These are phyloP conservation scores for Chrysopa pallens DNA, from an alignment of 1,140 invertebrate genomes.

Conservation along the genomic window DNA sequence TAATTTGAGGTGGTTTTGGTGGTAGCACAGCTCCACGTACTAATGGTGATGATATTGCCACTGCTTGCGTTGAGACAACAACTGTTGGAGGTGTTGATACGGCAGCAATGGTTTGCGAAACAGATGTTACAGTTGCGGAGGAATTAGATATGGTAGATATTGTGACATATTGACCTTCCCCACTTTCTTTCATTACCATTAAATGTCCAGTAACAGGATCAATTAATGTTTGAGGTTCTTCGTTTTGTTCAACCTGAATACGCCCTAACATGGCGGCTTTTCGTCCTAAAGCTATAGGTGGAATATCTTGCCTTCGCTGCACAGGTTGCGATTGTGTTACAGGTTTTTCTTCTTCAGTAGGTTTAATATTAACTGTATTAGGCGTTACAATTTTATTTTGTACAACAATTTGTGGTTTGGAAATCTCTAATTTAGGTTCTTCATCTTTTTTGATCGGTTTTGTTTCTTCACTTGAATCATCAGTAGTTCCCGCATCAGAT, in stretches of 20 bases:
- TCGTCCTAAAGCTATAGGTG: slow-evolving; percentile 11
- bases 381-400: background rate
- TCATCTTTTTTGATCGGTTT: slow-evolving; percentile 21
- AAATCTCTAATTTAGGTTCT: slow-evolving; percentile 19
- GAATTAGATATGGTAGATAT: slow-evolving; percentile 24
- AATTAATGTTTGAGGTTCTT: slow-evolving; percentile 41
- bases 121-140: slow-evolving; percentile 6
- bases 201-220: slow-evolving; percentile 61
- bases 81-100: slow-evolving; percentile 7
- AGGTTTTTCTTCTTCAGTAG: slow-evolving; percentile 8
- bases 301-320: slow-evolving; percentile 7
- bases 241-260: slow-evolving; percentile 16
- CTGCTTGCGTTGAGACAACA: slow-evolving; percentile 8
- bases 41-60: slow-evolving; percentile 4
- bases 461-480: slow-evolving; percentile 34
- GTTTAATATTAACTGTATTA: slow-evolving; percentile 5
- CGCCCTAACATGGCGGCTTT: slow-evolving; percentile 18
- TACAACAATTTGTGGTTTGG: slow-evolving; percentile 10
- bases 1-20: slow-evolving; percentile 10
- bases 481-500: slow-evolving; percentile 32
- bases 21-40: background rate
- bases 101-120: slow-evolving; percentile 9
- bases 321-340: slow-evolving; percentile 8
- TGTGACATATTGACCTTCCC: slow-evolving; percentile 52
- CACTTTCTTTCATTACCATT: slow-evolving; percentile 48